Evolutionary conservation across 2,797 vertebrate species (phyloP).

Genomic region (Peromyscus eremicus): DNA sequence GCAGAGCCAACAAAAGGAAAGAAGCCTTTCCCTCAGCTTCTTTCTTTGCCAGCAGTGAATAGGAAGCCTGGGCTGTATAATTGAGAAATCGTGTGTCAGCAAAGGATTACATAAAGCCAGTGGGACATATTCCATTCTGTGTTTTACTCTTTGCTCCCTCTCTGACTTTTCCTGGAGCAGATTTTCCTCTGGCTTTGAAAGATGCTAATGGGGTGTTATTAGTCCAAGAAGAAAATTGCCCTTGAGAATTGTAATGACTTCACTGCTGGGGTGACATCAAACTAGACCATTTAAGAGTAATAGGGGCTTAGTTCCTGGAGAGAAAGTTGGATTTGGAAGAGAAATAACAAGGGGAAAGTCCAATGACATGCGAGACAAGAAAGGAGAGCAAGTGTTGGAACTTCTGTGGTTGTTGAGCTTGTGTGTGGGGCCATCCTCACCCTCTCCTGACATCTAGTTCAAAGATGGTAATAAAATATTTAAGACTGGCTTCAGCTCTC

Average conservation of each 20-base stretch:
- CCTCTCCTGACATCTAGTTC: conserved; percentile 36
- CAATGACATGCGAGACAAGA: conserved; percentile 42
- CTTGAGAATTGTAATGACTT: conserved; percentile 74
- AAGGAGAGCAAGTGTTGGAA: background rate
- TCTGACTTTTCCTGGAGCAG: conserved; percentile 65
- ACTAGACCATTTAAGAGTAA: conserved; percentile 77
- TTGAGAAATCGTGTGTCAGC: conserved; percentile 65
- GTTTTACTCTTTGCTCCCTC: conserved; percentile 69
- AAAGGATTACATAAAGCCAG: conserved; percentile 75
- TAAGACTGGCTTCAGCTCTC: conserved; percentile 47
- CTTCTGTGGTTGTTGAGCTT: background rate
- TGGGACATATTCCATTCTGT: conserved; percentile 66
- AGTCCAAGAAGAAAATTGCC: conserved; percentile 73
- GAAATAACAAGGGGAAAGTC: conserved; percentile 28
- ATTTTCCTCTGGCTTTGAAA: conserved; percentile 75
- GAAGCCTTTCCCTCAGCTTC: background rate
- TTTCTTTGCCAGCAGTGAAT: background rate
- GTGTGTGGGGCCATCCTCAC: background rate
- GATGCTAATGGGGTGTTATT: conserved; percentile 77
- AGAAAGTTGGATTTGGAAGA: conserved; percentile 49
- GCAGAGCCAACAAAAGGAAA: background rate
- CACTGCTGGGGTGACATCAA: conserved; percentile 62
- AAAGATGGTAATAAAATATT: conserved; percentile 73
- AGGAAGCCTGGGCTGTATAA: background rate
- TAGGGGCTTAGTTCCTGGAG: conserved; percentile 61